These are phyloP conservation scores for Hippasteria phrygiana DNA, from an alignment of 53 echinoderm and acorn worm species.

Conservation along the genomic window DNA sequence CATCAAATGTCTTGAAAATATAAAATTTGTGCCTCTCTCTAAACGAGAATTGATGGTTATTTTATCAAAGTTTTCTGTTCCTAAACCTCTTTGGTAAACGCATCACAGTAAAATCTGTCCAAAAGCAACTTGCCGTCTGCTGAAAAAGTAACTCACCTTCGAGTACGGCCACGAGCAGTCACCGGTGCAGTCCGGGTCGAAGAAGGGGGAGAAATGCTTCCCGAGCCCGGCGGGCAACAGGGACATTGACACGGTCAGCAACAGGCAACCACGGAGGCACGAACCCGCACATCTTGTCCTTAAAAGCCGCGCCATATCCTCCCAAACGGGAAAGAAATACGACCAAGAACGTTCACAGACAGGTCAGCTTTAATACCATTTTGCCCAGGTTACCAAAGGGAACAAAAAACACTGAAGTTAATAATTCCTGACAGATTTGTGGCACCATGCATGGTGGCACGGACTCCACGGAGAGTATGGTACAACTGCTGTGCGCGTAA, in stretches of 20 bases:
- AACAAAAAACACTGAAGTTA: no score
- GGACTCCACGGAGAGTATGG: background rate
- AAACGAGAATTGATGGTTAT: no score
- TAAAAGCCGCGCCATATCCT: background rate
- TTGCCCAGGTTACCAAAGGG: no score
- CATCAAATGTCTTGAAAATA: no score
- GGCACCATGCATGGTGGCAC: background rate
- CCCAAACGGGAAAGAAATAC: no score
- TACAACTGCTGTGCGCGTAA: background rate
- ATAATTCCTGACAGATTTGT: no score
- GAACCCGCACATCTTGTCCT: background rate
- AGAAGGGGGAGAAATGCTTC: background rate
- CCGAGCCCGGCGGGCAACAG: background rate
- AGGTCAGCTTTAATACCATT: no score
- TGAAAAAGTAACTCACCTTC: background rate
- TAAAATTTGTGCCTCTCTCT: no score
- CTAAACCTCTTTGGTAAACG: no score
- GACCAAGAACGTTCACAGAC: no score
- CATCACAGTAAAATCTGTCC: no score
- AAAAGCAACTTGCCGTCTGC: background rate
- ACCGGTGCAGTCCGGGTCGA: background rate
- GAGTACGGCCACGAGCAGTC: constrained; percentile 20
- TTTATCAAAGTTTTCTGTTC: no score
- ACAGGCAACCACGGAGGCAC: background rate
- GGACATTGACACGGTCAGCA: background rate